Evolutionary conservation across 1,140 invertebrate genomes (phyloP).

Genomic region (Hyphantria cunea): DNA sequence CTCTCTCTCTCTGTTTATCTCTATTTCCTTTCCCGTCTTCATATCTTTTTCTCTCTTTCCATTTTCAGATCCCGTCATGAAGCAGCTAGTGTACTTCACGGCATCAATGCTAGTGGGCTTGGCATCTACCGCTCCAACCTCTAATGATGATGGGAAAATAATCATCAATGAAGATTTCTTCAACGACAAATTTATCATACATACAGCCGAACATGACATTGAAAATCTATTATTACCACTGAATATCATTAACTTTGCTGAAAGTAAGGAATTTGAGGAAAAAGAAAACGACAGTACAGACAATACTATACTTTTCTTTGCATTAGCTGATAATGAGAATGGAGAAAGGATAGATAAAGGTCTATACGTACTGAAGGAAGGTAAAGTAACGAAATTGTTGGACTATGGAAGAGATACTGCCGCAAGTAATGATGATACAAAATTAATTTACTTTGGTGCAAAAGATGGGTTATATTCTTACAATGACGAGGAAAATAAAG

Average conservation of each 20-base stretch:
- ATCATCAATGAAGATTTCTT: slow-evolving; percentile 34
- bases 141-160: slow-evolving; percentile 38
- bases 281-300: slow-evolving; percentile 6
- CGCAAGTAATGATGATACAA: slow-evolving; percentile 41
- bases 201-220: slow-evolving; percentile 54
- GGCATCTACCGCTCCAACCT: slow-evolving; percentile 32
- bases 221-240: slow-evolving; percentile 54
- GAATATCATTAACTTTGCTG: slow-evolving; percentile 55
- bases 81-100: slow-evolving; percentile 17
- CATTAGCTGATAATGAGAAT: slow-evolving; percentile 45
- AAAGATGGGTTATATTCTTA: slow-evolving; percentile 55
- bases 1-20: slow-evolving; percentile 30
- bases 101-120: slow-evolving; percentile 33
- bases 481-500: slow-evolving; percentile 36
- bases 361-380: slow-evolving; percentile 39
- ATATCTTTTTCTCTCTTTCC: slow-evolving; percentile 11
- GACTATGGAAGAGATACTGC: slow-evolving; percentile 52
- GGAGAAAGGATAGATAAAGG: slow-evolving; percentile 45
- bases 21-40: no score
- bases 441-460: slow-evolving; percentile 49
- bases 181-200: slow-evolving; percentile 40
- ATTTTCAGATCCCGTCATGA: slow-evolving; percentile 36
- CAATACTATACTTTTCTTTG: slow-evolving; percentile 42
- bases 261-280: slow-evolving; percentile 25
- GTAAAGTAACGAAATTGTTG: slow-evolving; percentile 43